phyloP scores from a whole-genome alignment of 2,888 invertebrate species.

The Nephrotoma flavescens region DNA sequence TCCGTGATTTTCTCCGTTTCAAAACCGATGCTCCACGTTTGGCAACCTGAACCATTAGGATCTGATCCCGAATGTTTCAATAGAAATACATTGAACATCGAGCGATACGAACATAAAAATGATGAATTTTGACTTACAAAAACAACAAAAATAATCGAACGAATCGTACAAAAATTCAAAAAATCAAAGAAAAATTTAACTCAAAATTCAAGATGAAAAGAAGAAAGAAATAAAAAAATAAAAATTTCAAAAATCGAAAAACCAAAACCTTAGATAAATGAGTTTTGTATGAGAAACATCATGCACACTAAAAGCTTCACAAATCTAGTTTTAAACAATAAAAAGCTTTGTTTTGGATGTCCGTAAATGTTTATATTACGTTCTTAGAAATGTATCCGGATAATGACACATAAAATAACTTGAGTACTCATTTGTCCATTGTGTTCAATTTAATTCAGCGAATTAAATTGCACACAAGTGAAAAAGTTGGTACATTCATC shows the following conservation, averaged over 20 bases:
- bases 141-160: neutral
- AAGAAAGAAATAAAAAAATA: neutral
- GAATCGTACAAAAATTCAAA: neutral
- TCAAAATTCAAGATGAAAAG: neutral
- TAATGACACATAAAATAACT: neutral
- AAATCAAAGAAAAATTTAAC: neutral
- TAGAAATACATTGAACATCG: slow-evolving; percentile 19
- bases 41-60: slow-evolving; percentile 56
- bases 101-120: slow-evolving; percentile 17
- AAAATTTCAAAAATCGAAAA: neutral
- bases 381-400: no score
- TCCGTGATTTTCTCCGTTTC: slow-evolving; percentile 51
- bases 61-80: slow-evolving; percentile 37
- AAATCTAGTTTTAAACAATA: neutral
- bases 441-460: neutral
- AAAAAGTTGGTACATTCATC: neutral
- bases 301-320: neutral
- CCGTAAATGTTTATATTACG: no score
- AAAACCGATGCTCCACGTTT: slow-evolving; percentile 60
- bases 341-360: neutral
- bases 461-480: neutral
- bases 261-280: neutral
- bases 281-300: neutral
- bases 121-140: neutral
- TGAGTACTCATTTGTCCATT: neutral